Percentiles rank a stretch among this genome's conserved stretches.
Conservation (phyloP, 2,113 vertebrate genomes). For the Carettochelys insculpta region DNA sequence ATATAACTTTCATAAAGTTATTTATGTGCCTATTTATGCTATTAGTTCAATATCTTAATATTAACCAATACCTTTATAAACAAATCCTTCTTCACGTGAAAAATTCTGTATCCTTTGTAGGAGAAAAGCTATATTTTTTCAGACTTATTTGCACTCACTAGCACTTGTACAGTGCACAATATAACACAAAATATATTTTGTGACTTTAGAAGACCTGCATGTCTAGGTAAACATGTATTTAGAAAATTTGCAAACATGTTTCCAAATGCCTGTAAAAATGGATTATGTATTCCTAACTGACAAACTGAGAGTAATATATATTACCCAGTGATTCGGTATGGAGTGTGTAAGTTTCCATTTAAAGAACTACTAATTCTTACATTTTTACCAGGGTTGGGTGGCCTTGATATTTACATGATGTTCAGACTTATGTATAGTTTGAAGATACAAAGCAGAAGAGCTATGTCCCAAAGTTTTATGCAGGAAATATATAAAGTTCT, state of each 20-base stretch:
- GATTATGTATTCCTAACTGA: conserved; percentile 1
- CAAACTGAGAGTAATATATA: not conserved
- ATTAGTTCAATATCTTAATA: not conserved
- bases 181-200: conserved; percentile 3
- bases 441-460: not conserved
- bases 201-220: conserved; percentile 33
- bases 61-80: not conserved
- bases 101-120: not conserved
- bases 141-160: not conserved
- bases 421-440: conserved; percentile 18
- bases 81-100: not conserved
- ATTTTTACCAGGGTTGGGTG: not conserved
- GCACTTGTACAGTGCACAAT: not conserved
- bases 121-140: not conserved
- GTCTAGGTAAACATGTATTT: conserved; percentile 28
- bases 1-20: not conserved
- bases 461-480: conserved; percentile 21
- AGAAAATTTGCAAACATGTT: conserved; percentile 9
- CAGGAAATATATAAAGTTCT: not conserved
- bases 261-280: not conserved
- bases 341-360: conserved; percentile 23
- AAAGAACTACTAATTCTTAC: conserved; percentile 25
- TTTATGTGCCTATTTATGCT: not conserved
- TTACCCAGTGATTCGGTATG: not conserved
- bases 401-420: conserved; percentile 26